Conservation (phyloP, 2,797 vertebrate species). For the Delichon dasypus region DNA sequence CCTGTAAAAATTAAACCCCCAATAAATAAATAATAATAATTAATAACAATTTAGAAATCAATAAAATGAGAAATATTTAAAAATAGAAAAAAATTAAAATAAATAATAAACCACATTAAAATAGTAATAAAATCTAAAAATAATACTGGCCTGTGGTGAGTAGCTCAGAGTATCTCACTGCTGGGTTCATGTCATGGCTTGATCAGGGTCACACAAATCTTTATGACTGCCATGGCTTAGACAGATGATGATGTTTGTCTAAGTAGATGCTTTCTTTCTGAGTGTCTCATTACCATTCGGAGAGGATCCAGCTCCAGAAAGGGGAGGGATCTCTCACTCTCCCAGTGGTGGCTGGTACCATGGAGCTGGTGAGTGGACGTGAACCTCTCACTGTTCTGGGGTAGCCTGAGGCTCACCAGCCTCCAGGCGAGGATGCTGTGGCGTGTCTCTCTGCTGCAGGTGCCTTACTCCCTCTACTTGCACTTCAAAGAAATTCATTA, state of each 20-base stretch:
- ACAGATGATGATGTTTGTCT: slow-evolving; percentile 63
- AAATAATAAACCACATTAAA: too few relatives aligned
- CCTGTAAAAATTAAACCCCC: too few relatives aligned
- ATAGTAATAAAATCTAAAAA: too few relatives aligned
- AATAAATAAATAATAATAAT: too few relatives aligned
- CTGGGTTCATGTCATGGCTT: background rate
- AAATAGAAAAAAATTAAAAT: too few relatives aligned
- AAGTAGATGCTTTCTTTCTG: slow-evolving; percentile 57
- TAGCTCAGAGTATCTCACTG: background rate
- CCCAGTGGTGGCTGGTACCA: too few relatives aligned
- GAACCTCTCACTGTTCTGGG: background rate
- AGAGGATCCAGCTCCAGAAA: slow-evolving; percentile 39
- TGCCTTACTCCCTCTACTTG: background rate
- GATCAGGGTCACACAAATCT: background rate
- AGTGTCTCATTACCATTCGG: slow-evolving; percentile 56
- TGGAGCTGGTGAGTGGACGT: background rate
- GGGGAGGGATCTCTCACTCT: background rate
- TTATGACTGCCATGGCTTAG: slow-evolving; percentile 59
- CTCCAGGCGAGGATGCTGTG: background rate
- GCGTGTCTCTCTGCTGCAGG: background rate
- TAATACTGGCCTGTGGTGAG: background rate
- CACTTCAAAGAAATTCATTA: background rate
- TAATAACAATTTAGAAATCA: too few relatives aligned
- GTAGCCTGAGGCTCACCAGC: background rate
- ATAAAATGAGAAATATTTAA: too few relatives aligned